phyloP scores from a whole-genome alignment of 2,888 invertebrate species.

The Luffia ferchaultella region DNA sequence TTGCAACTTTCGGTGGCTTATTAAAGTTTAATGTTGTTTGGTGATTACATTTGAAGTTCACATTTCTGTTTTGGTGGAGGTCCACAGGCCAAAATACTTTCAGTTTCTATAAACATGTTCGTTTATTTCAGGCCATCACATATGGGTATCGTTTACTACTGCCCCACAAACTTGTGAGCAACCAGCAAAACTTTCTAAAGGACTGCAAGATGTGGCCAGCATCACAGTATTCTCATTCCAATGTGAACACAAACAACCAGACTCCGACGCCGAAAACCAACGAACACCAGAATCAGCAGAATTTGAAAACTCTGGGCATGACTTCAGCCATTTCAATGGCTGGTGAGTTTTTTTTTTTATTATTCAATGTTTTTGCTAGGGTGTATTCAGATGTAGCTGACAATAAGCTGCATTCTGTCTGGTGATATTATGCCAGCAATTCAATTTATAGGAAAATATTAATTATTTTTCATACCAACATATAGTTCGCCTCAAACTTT shows the following conservation, averaged over 20 bases:
- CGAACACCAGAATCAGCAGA: constrained; percentile 62
- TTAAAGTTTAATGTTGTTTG: neutral
- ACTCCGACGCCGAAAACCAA: constrained; percentile 28
- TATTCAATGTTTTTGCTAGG: neutral
- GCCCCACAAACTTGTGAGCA: neutral
- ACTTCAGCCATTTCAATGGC: constrained; percentile 94
- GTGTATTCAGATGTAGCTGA: no score
- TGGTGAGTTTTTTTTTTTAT: constrained; percentile 47
- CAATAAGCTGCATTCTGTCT: neutral
- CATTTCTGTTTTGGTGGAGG: neutral
- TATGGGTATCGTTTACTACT: no score
- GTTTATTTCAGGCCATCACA: neutral
- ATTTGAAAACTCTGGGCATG: constrained; percentile 81
- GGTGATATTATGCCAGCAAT: no score
- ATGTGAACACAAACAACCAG: constrained; percentile 26
- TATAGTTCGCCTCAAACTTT: no score
- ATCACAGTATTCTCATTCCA: constrained; percentile 54
- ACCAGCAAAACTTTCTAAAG: neutral
- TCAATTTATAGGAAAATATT: no score
- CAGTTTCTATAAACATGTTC: neutral
- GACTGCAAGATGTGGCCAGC: constrained; percentile 60
- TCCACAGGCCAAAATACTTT: neutral
- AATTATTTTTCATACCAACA: no score
- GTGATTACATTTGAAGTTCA: neutral
- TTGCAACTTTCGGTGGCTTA: neutral